phyloP scores from a whole-genome alignment of 2,888 invertebrate species.

The Leptopilina syphax region DNA sequence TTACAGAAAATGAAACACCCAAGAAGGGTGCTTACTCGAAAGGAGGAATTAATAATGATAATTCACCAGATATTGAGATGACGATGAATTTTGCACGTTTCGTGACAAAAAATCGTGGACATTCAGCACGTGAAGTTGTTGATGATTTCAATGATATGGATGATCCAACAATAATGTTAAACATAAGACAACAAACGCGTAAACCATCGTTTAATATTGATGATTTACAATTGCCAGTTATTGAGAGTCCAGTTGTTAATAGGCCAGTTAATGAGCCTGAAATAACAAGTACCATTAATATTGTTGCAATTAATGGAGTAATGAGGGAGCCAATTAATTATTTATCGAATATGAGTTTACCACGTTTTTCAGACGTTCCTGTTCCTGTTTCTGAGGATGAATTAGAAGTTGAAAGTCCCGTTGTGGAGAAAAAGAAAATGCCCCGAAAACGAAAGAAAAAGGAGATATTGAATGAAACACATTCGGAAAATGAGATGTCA shows the following conservation, averaged over 20 bases:
- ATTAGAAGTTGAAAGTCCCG: conserved; percentile 38
- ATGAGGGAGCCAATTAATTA: conserved; percentile 13
- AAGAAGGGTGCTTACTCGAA: not conserved
- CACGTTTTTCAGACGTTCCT: conserved; percentile 29
- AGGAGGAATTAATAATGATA: not conserved
- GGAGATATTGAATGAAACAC: not conserved
- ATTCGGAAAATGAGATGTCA: not conserved
- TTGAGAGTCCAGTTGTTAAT: conserved; percentile 56
- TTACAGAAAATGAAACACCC: not conserved
- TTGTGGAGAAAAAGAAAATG: not conserved
- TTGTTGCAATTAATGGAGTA: conserved; percentile 43
- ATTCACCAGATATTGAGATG: conserved; percentile 38
- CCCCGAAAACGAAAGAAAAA: conserved; percentile 16
- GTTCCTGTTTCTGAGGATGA: conserved; percentile 25
- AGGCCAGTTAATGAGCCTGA: conserved; percentile 60
- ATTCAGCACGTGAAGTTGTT: conserved; percentile 46
- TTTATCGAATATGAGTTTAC: conserved; percentile 39
- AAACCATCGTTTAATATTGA: conserved; percentile 62
- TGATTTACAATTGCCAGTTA: conserved; percentile 65
- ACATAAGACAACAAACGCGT: conserved; percentile 46
- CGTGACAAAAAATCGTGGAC: conserved; percentile 60
- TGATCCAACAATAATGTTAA: conserved; percentile 68
- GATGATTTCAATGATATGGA: conserved; percentile 63
- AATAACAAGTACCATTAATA: conserved; percentile 58
- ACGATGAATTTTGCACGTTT: conserved; percentile 52